Evolutionary conservation across 1,140 invertebrate genomes (phyloP), one percentile per base, ranked within the genome.

Genomic region (Idris sp.): DNA sequence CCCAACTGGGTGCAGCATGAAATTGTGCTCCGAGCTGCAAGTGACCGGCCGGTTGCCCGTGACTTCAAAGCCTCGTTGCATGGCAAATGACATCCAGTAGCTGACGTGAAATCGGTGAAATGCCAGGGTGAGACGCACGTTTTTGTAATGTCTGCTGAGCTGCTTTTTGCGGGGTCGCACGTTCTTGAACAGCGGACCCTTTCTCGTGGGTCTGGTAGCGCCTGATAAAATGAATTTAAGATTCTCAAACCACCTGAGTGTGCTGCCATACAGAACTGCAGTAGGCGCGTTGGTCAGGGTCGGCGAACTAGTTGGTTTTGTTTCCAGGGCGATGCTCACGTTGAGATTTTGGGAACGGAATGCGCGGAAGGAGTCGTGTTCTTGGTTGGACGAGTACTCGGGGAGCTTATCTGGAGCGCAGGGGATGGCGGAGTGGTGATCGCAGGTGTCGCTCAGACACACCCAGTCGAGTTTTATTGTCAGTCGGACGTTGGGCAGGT

Each of bases 41-140:
- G 93, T 92, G 4, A 98, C 90, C 11, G 19, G 19, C 6, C 94
- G 89, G 9, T 94, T 95, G 0, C 96, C 96, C n/a, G 93, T 91
- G 25, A 99, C 89, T 81, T 98, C 95, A 54, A 97, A 94, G 0
- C 98, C 98, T 71, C 96, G 91, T 79, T 98, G 96, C 90, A 97
- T 95, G 0, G 96, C 95, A 81, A 97, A 98, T 0, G 97, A 99
- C 92, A 98, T 97, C 97, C 97, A 99, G 87, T 99, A 99, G 79
- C 93, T 95, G 7, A 99, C 94, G 86, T 97, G 94, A 77, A 98
- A 95, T 64, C 93, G 92, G 81, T 97, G 96, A 28, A 98, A 89
- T 0, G 93, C 93, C 22, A 98, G 89, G 0, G 94, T 93, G 0
- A 98, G 86, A 78, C 96, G 92, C 33, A 98, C 90, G 74, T 94